Evolutionary conservation across 2,888 invertebrate genomes (phyloP).

Genomic region (Apotomis betuletana): DNA sequence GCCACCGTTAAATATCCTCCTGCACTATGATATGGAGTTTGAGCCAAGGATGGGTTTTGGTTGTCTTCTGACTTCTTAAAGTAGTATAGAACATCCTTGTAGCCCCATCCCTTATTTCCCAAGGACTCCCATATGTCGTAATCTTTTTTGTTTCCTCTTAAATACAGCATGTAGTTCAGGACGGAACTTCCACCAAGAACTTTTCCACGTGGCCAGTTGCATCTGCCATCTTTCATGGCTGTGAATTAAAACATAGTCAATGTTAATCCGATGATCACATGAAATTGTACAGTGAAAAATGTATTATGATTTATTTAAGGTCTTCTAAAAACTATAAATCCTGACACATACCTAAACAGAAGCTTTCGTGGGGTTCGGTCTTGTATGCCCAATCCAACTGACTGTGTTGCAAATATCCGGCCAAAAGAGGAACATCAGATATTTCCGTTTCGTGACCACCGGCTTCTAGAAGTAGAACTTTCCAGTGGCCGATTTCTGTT

Average conservation of each 20-base stretch:
- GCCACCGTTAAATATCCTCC: slow-evolving; percentile 93
- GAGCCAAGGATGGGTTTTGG: slow-evolving; percentile 91
- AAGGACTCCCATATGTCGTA: slow-evolving; percentile 94
- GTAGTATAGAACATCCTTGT: slow-evolving; percentile 90
- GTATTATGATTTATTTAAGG: background rate
- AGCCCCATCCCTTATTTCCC: slow-evolving; percentile 95
- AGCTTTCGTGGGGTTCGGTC: slow-evolving; percentile 92
- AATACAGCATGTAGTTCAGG: slow-evolving; percentile 95
- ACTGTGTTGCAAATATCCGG: slow-evolving; percentile 93
- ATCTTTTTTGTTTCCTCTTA: slow-evolving; percentile 94
- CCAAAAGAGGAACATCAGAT: slow-evolving; percentile 93
- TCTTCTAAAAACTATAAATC: background rate
- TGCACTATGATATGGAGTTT: slow-evolving; percentile 90
- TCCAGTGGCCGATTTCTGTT: slow-evolving; percentile 91
- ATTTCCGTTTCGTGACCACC: slow-evolving; percentile 96
- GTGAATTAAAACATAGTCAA: slow-evolving; percentile 52
- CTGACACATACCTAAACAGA: slow-evolving; percentile 87
- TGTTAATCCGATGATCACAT: too few species aligned
- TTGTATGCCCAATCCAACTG: slow-evolving; percentile 97
- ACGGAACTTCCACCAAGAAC: slow-evolving; percentile 95
- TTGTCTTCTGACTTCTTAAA: slow-evolving; percentile 97
- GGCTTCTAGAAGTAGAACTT: slow-evolving; percentile 91
- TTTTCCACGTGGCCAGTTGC: slow-evolving; percentile 96
- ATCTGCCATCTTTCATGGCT: slow-evolving; percentile 93
- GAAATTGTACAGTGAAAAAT: too few species aligned